These are phyloP conservation scores for Brachirus orientalis DNA, from an alignment of 2,113 vertebrate genomes.

Conservation along the genomic window DNA sequence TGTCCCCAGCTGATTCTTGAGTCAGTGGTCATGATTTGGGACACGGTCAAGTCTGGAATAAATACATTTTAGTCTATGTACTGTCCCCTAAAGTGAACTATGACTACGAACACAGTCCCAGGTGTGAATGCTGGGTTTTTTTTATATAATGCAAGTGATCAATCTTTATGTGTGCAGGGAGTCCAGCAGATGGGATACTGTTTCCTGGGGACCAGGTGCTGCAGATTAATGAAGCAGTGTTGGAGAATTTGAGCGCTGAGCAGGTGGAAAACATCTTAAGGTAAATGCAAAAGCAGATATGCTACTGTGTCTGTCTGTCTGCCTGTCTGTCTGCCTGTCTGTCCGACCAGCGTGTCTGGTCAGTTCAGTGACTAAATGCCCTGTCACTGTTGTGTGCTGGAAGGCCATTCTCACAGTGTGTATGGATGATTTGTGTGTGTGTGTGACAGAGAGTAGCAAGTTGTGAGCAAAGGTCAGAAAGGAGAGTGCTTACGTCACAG, in stretches of 20 bases:
- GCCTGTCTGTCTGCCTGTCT: slow-evolving; percentile 1
- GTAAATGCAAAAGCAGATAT: slow-evolving; percentile 67
- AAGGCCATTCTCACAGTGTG: slow-evolving; percentile 7
- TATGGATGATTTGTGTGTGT: slow-evolving; percentile 4
- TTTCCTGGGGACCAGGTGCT: slow-evolving; percentile 91
- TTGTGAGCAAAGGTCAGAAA: slow-evolving; percentile 49
- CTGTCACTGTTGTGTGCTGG: slow-evolving; percentile 18
- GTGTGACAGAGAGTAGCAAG: slow-evolving; percentile 33
- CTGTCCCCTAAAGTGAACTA: no score
- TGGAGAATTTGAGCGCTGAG: slow-evolving; percentile 85
- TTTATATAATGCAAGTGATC: slow-evolving; percentile 40
- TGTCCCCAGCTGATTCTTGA: neutral
- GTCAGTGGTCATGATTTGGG: neutral
- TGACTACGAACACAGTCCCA: no score
- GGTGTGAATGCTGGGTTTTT: slow-evolving; percentile 30
- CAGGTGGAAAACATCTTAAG: slow-evolving; percentile 87
- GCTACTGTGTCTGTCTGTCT: slow-evolving; percentile 12
- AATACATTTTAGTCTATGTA: no score
- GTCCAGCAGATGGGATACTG: slow-evolving; percentile 92
- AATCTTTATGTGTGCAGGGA: slow-evolving; percentile 78
- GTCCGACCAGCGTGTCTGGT: neutral
- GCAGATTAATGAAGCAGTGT: slow-evolving; percentile 84
- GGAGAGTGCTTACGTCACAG: slow-evolving; percentile 53
- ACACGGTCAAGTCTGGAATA: neutral
- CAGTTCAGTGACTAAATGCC: slow-evolving; percentile 5